phyloP scores from a whole-genome alignment of 2,113 vertebrate species.

The Leucopternis melanops region DNA sequence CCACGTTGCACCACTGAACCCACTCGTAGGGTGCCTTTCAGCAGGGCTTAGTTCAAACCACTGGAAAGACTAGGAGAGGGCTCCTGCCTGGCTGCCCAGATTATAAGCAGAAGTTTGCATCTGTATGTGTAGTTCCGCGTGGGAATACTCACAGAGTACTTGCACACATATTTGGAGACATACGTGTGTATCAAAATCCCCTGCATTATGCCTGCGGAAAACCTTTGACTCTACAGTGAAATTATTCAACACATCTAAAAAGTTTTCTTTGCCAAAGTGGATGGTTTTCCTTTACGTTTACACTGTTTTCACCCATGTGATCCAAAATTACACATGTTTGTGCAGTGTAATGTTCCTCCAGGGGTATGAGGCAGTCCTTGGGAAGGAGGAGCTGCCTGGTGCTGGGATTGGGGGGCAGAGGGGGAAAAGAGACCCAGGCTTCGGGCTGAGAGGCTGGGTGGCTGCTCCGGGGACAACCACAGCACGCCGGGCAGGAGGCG shows the following conservation, averaged over 20 bases:
- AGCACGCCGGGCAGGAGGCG: rapidly evolving
- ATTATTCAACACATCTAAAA: neutral
- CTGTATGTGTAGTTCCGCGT: neutral
- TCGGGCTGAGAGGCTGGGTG: neutral
- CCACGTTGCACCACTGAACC: neutral
- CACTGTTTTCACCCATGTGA: neutral
- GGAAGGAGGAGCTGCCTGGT: neutral
- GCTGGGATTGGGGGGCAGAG: neutral
- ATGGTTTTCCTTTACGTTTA: neutral
- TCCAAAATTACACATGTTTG: neutral
- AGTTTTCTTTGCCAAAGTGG: neutral
- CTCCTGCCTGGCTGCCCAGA: neutral
- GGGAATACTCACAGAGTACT: neutral
- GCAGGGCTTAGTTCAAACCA: neutral
- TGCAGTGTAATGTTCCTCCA: neutral
- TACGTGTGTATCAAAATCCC: neutral
- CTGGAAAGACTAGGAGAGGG: neutral
- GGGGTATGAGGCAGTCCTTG: neutral
- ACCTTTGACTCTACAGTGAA: neutral
- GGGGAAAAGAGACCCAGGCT: rapidly evolving
- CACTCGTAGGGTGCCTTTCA: neutral
- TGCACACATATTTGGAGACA: no score
- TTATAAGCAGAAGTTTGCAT: neutral
- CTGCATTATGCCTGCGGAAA: neutral
- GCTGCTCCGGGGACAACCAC: neutral